Base-by-base conservation (phyloP, 2,113 vertebrate species). In the Syngnathus scovelli region DNA sequence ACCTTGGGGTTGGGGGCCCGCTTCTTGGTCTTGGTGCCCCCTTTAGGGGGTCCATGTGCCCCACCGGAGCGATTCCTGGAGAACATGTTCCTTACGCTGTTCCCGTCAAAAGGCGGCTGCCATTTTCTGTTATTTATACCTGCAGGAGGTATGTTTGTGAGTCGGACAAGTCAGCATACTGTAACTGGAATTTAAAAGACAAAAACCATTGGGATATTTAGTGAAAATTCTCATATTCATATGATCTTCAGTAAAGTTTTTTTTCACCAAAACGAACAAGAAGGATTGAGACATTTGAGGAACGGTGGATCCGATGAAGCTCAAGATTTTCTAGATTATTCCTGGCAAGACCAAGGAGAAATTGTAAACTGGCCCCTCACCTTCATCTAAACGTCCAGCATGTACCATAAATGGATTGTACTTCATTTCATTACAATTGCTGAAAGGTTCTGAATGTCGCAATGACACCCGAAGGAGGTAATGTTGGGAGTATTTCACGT, bases 61-160 rank as follows among this genome's bases (percentile, higher is more conserved):
- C 91, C 92, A 88, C 92, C 92, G 86, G 88, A 87, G 78, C 89
- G 93, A 83, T 88, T 93, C 84, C 91, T 92, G 88, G 90, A 83
- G 88, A 94, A 92, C 94, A 94, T 92, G 60, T 84, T 86, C 83
- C 48, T 82, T 70, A 86, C 49, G 67, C 75, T 59, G n/a, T 36
- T 78, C 43, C 56, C 19, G 64, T 79, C 71, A 71, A 72, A 60
- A 60, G 38, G 38, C 5, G 61, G 46, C 33, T 15, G 19, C 44
- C 43, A 44, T 69, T 59, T 75, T 66, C 76, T 51, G 65, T 67
- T 37, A 66, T 19, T 55, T 38, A 59, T 64, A 59, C 18, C 37
- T 77, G 60, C 64, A 52, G 64, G 49, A 49, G 9, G 10, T 55
- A 27, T 41, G 19, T 44, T 62, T 72, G 13, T 5, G 48, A 69